A percentile compares a stretch with the other conserved stretches of the same genome.
Evolutionary conservation across 2,888 invertebrate species (phyloP).

Genomic region (Microctonus brassicae): DNA sequence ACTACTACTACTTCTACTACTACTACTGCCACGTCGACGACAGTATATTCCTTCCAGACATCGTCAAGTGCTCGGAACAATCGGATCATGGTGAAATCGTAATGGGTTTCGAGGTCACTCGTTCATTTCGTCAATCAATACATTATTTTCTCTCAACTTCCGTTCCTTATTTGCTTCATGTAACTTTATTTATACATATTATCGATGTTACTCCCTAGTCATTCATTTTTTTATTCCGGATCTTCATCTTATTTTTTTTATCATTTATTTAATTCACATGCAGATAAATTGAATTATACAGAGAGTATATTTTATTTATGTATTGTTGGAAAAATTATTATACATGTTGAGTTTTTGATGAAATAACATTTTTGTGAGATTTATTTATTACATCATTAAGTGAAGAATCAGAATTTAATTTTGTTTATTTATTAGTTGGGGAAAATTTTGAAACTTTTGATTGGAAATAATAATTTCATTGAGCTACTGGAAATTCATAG

Average conservation of each 20-base stretch:
- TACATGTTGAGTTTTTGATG: too few species aligned
- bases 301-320: too few species aligned
- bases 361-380: too few species aligned
- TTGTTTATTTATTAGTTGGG: too few species aligned
- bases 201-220: not conserved
- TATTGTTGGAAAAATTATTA: too few species aligned
- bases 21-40: not conserved
- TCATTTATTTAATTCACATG: too few species aligned
- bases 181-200: not conserved
- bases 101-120: slow-evolving; percentile 36
- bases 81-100: slow-evolving; percentile 29
- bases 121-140: slow-evolving; percentile 27
- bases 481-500: too few species aligned
- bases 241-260: slow-evolving; percentile 1
- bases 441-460: too few species aligned
- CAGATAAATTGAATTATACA: too few species aligned
- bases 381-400: too few species aligned
- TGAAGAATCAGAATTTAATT: too few species aligned
- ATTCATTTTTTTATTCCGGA: not conserved
- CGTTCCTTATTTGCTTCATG: slow-evolving; percentile 14
- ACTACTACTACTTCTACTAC: not conserved
- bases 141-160: slow-evolving; percentile 33
- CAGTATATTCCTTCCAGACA: not conserved
- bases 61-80: not conserved
- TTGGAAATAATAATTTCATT: too few species aligned